These are phyloP conservation scores for Hypolimnas misippus DNA, from an alignment of 2,888 invertebrate species.

Conservation along the genomic window DNA sequence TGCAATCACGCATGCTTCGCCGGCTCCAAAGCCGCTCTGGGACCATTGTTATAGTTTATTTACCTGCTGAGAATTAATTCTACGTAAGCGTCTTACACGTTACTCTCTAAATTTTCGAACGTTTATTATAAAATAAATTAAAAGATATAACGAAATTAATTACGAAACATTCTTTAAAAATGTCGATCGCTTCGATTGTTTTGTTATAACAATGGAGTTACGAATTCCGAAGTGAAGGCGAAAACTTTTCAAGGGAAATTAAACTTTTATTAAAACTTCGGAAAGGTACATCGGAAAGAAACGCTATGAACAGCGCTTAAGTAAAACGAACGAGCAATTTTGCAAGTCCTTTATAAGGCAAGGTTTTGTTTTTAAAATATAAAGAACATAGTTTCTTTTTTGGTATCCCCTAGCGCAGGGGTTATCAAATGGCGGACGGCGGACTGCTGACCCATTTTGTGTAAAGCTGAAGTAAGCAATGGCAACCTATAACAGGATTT, in stretches of 20 bases:
- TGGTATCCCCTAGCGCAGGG: not conserved
- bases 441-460: too few species aligned
- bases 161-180: not conserved
- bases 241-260: conserved; percentile 38
- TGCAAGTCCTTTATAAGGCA: conserved; percentile 11
- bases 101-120: not conserved
- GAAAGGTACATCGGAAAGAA: conserved; percentile 33
- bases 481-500: too few species aligned
- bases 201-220: conserved; percentile 38
- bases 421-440: too few species aligned
- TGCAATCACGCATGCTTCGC: conserved; percentile 29
- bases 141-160: conserved; percentile 3
- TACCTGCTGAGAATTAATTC: conserved; percentile 21
- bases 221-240: conserved; percentile 32
- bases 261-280: conserved; percentile 31
- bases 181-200: conserved; percentile 28
- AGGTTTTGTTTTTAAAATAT: not conserved
- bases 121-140: not conserved
- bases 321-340: conserved; percentile 23
- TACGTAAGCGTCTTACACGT: conserved; percentile 3
- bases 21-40: conserved; percentile 21
- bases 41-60: conserved; percentile 28
- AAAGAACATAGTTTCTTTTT: not conserved
- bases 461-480: too few species aligned
- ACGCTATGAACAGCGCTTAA: conserved; percentile 27